A percentile compares a stretch with the other conserved stretches of the same genome.
phyloP scores from a whole-genome alignment of 2,797 vertebrate genomes.

The Streptopelia turtur region DNA sequence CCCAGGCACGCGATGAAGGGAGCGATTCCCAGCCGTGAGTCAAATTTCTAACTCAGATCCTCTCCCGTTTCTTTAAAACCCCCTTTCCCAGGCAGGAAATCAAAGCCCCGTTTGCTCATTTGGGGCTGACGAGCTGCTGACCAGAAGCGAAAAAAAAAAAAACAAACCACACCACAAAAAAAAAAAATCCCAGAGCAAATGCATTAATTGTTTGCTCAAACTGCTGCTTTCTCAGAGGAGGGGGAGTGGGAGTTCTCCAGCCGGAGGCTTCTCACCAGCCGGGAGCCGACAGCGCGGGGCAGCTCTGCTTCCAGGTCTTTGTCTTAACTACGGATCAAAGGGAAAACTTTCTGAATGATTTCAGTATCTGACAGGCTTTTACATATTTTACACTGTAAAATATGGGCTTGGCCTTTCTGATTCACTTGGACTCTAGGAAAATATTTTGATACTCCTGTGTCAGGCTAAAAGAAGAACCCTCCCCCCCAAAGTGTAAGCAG shows the following conservation, averaged over 20 bases:
- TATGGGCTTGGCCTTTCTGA: background rate
- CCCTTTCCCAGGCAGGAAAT: conserved; percentile 47
- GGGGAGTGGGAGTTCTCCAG: conserved; percentile 26
- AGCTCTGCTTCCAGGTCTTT: background rate
- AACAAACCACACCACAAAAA: background rate
- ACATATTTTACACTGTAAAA: background rate
- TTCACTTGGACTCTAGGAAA: background rate
- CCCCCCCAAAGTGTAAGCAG: background rate
- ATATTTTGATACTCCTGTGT: background rate
- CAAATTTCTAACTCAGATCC: background rate
- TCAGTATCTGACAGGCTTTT: background rate
- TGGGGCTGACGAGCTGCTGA: conserved; percentile 40
- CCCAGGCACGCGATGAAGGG: background rate
- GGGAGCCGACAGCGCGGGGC: background rate
- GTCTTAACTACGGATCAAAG: background rate
- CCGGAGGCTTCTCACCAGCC: conserved; percentile 35
- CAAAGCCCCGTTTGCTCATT: conserved; percentile 13
- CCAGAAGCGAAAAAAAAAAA: background rate
- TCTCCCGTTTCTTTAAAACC: background rate
- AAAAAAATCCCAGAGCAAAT: background rate
- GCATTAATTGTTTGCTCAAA: conserved; percentile 16
- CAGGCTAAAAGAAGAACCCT: background rate
- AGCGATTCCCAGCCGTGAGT: background rate
- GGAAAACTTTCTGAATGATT: background rate
- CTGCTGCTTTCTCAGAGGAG: background rate